Conservation (phyloP, 2,888 invertebrate genomes). For the Habroteleia sp. region DNA sequence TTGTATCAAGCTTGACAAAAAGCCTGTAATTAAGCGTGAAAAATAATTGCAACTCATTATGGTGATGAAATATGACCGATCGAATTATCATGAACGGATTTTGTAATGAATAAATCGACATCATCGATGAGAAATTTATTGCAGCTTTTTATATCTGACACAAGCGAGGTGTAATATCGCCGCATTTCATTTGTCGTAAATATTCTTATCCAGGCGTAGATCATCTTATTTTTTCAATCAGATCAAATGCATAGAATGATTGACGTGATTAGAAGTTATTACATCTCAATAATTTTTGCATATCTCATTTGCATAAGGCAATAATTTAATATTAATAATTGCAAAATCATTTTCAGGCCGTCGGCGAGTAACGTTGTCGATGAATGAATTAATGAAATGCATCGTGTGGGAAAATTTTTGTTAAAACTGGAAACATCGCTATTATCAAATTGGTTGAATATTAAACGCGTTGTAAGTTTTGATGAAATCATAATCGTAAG, state of each 20-base stretch:
- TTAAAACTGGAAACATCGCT: not conserved
- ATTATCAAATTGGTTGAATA: slow-evolving; percentile 2
- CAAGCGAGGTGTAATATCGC: not conserved
- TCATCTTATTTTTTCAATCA: slow-evolving; percentile 20
- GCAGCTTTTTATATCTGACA: not conserved
- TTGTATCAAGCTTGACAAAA: slow-evolving; percentile 1
- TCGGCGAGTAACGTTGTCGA: no score
- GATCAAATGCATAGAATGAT: slow-evolving; percentile 17
- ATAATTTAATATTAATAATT: slow-evolving; percentile 22
- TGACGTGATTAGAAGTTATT: slow-evolving; percentile 18
- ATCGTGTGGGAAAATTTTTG: not conserved
- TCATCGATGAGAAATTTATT: slow-evolving; percentile 30
- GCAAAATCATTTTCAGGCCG: slow-evolving; percentile 8
- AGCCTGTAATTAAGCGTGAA: slow-evolving; percentile 21
- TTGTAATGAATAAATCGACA: slow-evolving; percentile 9
- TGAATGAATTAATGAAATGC: no score
- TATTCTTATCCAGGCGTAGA: slow-evolving; percentile 15
- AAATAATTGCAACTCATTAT: slow-evolving; percentile 12
- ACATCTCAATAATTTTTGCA: slow-evolving; percentile 25
- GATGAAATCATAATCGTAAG: slow-evolving; percentile 23
- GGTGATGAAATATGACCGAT: slow-evolving; percentile 4
- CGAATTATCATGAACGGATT: slow-evolving; percentile 4
- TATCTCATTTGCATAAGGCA: slow-evolving; percentile 24
- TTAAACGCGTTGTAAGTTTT: not conserved
- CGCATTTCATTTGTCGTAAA: slow-evolving; percentile 12